Percentiles rank a stretch among this genome's conserved stretches.
These are phyloP conservation scores for Myiagra hebetior DNA, from an alignment of 2,113 vertebrate species.

Conservation along the genomic window DNA sequence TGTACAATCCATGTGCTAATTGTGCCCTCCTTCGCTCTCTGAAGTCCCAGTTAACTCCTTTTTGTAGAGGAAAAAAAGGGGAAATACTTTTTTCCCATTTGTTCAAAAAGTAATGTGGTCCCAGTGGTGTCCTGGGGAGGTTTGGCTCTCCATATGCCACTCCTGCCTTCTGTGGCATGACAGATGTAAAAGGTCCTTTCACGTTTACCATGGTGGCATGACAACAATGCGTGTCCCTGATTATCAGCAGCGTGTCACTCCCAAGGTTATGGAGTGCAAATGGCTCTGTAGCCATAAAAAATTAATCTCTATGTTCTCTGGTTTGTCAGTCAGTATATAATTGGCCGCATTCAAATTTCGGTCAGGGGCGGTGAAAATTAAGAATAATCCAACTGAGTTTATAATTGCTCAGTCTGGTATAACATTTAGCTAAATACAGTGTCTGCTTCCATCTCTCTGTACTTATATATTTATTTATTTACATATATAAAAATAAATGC, in stretches of 20 bases:
- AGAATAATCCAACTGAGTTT: conserved; percentile 32
- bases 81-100: background rate
- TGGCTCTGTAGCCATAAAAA: conserved; percentile 23
- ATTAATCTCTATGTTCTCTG: conserved; percentile 51
- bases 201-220: background rate
- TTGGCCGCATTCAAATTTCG: background rate
- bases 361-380: background rate
- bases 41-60: background rate
- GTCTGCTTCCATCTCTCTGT: background rate
- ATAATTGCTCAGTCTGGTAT: background rate
- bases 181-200: conserved; percentile 37
- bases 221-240: background rate
- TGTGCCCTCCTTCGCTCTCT: background rate
- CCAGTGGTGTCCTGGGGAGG: background rate
- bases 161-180: background rate
- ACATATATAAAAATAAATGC: background rate
- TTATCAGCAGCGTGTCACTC: background rate
- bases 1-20: fast-evolving
- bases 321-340: conserved; percentile 11
- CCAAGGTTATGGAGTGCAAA: conserved; percentile 37
- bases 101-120: background rate
- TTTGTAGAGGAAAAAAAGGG: background rate
- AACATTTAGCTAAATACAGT: background rate
- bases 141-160: background rate
- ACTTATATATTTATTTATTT: background rate